These are phyloP conservation scores for Drosophila stalkeri DNA, from an alignment of 2,888 invertebrate genomes.

Conservation along the genomic window DNA sequence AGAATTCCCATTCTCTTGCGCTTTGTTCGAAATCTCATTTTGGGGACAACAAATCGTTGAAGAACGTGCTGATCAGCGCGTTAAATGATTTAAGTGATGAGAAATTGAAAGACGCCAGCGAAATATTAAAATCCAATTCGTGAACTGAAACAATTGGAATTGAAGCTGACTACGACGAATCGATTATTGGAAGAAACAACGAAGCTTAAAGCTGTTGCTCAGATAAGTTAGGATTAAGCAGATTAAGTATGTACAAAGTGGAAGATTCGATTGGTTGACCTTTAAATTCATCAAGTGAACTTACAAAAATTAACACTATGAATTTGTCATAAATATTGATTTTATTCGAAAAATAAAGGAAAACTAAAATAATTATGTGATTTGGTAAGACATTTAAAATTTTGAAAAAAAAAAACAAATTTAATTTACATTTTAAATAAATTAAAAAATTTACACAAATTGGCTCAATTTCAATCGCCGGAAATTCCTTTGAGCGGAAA, in stretches of 20 bases:
- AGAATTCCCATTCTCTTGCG: conserved; percentile 14
- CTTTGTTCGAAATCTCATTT: conserved; percentile 35
- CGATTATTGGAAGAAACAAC: not conserved
- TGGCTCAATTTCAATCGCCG: too few species aligned
- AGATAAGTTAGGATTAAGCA: not conserved
- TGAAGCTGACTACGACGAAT: conserved; percentile 1
- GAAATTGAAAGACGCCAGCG: conserved; percentile 30
- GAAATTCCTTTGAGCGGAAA: too few species aligned
- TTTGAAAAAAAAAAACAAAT: not conserved
- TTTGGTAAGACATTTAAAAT: not conserved
- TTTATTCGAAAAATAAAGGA: too few species aligned
- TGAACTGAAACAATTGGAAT: conserved; percentile 8
- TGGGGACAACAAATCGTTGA: conserved; percentile 52
- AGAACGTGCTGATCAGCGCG: conserved; percentile 47
- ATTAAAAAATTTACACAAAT: too few species aligned
- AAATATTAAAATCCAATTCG: conserved; percentile 28
- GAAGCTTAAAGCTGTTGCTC: not conserved
- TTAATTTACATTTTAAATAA: too few species aligned
- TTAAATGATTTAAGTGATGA: conserved; percentile 72
- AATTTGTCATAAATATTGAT: not conserved
- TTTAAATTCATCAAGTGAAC: not conserved
- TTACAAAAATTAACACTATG: not conserved
- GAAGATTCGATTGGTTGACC: too few species aligned
- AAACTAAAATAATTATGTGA: not conserved
- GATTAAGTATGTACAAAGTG: not conserved